phyloP scores from a whole-genome alignment of 2,888 invertebrate genomes.

The Drosophila antonietae region DNA sequence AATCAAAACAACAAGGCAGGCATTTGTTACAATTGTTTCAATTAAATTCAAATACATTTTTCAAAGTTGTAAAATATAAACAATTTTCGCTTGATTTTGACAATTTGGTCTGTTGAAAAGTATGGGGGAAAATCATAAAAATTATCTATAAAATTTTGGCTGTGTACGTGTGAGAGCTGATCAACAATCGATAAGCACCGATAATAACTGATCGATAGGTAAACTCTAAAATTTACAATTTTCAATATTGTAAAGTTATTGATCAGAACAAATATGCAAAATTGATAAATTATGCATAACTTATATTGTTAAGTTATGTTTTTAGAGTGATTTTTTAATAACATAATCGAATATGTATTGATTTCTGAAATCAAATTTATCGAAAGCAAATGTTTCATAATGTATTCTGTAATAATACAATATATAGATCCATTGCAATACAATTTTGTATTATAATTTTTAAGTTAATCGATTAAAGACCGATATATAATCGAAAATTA shows the following conservation, averaged over 20 bases:
- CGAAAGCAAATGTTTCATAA: too few species aligned
- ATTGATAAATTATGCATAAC: too few species aligned
- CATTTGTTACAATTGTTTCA: conserved; percentile 17
- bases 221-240: background rate
- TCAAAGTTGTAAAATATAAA: conserved; percentile 4
- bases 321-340: background rate
- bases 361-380: background rate
- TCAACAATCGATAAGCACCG: conserved; percentile 25
- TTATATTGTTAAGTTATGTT: too few species aligned
- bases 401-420: too few species aligned
- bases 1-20: conserved; percentile 38
- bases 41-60: background rate
- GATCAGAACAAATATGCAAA: too few species aligned
- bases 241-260: background rate
- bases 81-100: background rate
- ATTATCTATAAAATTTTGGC: conserved; percentile 9
- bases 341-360: background rate
- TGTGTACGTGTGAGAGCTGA: conserved; percentile 5
- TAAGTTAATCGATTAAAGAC: too few species aligned
- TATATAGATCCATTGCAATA: too few species aligned
- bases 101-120: conserved; percentile 7
- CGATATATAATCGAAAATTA: too few species aligned
- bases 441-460: too few species aligned
- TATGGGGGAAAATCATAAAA: conserved; percentile 12
- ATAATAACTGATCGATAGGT: background rate